Evolutionary conservation across 2,888 invertebrate genomes (phyloP).

Genomic region (Choristoneura rosaceana): DNA sequence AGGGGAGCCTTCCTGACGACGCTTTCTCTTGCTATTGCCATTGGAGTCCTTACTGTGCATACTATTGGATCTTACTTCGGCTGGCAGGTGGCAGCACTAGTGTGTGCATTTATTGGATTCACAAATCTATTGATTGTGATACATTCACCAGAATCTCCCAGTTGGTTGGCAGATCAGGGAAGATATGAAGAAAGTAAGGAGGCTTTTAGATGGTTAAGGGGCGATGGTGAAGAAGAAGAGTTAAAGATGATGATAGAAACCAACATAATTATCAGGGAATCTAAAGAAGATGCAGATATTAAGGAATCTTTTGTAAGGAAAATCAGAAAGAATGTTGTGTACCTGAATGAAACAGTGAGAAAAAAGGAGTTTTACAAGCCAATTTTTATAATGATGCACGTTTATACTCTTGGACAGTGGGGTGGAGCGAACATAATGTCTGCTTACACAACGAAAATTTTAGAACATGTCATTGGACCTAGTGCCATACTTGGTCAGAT

Average conservation of each 20-base stretch:
- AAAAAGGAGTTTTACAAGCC: slow-evolving; percentile 69
- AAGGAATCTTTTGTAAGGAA: slow-evolving; percentile 52
- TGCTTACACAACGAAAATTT: slow-evolving; percentile 65
- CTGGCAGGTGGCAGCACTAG: slow-evolving; percentile 83
- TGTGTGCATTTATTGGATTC: slow-evolving; percentile 73
- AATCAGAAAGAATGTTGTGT: slow-evolving; percentile 51
- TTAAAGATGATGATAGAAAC: slow-evolving; percentile 62
- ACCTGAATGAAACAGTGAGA: slow-evolving; percentile 56
- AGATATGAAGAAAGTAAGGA: slow-evolving; percentile 80
- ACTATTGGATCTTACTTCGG: slow-evolving; percentile 79
- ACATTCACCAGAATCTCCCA: slow-evolving; percentile 86
- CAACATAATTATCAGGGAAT: slow-evolving; percentile 61
- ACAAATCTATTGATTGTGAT: slow-evolving; percentile 72
- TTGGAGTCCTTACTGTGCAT: slow-evolving; percentile 87
- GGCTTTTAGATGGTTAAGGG: slow-evolving; percentile 85
- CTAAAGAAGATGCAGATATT: slow-evolving; percentile 52
- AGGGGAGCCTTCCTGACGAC: slow-evolving; percentile 86
- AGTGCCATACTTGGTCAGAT: slow-evolving; percentile 60
- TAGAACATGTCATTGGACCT: slow-evolving; percentile 60
- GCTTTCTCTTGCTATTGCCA: slow-evolving; percentile 82
- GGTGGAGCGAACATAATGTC: slow-evolving; percentile 67
- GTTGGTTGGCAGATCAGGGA: slow-evolving; percentile 86
- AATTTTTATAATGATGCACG: slow-evolving; percentile 68
- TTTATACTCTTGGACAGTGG: slow-evolving; percentile 67
- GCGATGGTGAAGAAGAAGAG: slow-evolving; percentile 71